Percentiles rank a stretch among this genome's conserved stretches.
Evolutionary conservation across 1,140 invertebrate species (phyloP).

Genomic region (Heliothis subflexa): DNA sequence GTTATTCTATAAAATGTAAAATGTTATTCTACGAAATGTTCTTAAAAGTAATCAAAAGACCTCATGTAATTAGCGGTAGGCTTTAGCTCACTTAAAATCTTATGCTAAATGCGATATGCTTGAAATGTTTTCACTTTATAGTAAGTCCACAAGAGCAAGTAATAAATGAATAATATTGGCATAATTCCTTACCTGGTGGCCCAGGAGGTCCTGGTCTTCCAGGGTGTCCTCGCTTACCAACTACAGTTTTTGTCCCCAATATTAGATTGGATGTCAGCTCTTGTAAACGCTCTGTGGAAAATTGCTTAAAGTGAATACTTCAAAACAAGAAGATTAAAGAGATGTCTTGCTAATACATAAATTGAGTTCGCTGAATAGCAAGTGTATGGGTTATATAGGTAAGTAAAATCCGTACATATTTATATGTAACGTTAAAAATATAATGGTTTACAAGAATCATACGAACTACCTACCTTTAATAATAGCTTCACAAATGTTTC

Average conservation of each 20-base stretch:
- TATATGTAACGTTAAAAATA: too few species aligned
- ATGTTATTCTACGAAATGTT: too few species aligned
- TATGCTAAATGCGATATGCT: too few species aligned
- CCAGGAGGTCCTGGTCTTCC: constrained; percentile 70
- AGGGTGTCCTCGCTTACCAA: constrained; percentile 62
- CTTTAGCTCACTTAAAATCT: too few species aligned
- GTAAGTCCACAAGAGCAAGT: not conserved
- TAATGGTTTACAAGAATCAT: too few species aligned
- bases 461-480: constrained; percentile 63
- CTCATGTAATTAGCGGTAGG: too few species aligned
- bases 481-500: constrained; percentile 72
- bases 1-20: too few species aligned
- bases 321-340: too few species aligned
- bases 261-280: constrained; percentile 56
- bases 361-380: not conserved
- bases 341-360: not conserved
- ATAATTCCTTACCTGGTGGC: constrained; percentile 60
- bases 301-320: not conserved
- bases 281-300: constrained; percentile 60
- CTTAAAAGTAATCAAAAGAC: too few species aligned
- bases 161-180: not conserved
- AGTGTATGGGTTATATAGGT: too few species aligned
- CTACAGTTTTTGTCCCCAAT: constrained; percentile 45
- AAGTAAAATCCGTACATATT: too few species aligned
- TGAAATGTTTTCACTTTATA: too few species aligned